A percentile compares a stretch with the other conserved stretches of the same genome.
These are phyloP conservation scores for Catocala sponsa DNA, from an alignment of 2,888 invertebrate genomes.

Conservation along the genomic window DNA sequence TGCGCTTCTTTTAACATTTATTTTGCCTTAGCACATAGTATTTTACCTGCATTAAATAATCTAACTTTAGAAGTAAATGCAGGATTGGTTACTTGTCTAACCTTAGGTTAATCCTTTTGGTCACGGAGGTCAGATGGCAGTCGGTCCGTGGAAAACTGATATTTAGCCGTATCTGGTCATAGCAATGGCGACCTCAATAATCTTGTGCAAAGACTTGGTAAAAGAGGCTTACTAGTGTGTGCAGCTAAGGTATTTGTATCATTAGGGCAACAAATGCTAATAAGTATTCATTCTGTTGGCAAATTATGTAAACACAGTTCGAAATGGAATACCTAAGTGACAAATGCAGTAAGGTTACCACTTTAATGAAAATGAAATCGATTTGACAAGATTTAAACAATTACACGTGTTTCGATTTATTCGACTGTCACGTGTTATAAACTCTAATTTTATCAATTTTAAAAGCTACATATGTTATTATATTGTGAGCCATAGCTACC, in stretches of 20 bases:
- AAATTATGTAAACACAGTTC: no score
- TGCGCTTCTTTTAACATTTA: slow-evolving; percentile 16
- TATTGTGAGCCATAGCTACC: slow-evolving; percentile 32
- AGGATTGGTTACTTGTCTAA: neutral
- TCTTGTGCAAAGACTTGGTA: neutral
- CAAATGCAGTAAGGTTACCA: neutral
- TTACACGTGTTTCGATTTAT: slow-evolving; percentile 5
- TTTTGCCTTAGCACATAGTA: slow-evolving; percentile 5
- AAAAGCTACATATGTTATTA: slow-evolving; percentile 33
- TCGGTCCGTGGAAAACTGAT: slow-evolving; percentile 9
- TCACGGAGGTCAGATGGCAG: slow-evolving; percentile 2
- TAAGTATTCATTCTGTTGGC: no score
- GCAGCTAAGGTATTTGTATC: neutral
- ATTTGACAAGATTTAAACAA: neutral
- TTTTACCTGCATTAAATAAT: neutral
- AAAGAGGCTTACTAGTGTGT: neutral
- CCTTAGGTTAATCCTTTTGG: neutral
- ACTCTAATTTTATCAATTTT: slow-evolving; percentile 31
- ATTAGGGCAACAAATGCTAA: no score
- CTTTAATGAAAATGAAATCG: neutral
- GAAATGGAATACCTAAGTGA: no score
- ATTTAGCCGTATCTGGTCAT: slow-evolving; percentile 6
- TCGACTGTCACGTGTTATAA: slow-evolving; percentile 31
- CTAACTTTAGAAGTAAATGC: neutral
- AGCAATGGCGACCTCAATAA: neutral